Evolutionary conservation across 2,888 invertebrate genomes (phyloP).

Genomic region (Cheilosia impressa): DNA sequence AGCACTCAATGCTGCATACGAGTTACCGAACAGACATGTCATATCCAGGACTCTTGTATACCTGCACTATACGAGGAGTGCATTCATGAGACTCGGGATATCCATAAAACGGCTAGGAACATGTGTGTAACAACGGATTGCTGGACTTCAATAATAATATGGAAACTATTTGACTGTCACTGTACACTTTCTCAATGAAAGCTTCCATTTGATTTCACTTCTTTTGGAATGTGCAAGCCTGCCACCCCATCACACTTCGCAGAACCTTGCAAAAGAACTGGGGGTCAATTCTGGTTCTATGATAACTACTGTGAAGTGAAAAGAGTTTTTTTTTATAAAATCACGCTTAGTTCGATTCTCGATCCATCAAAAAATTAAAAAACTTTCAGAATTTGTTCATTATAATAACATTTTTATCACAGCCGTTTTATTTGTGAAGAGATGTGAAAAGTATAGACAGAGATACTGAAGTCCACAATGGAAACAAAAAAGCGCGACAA

Average conservation of each 20-base stretch:
- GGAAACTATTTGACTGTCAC: conserved; percentile 39
- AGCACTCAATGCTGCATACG: conserved; percentile 28
- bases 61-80: conserved; percentile 24
- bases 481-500: no score
- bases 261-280: conserved; percentile 13
- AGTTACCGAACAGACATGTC: conserved; percentile 6
- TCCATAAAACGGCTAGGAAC: not conserved
- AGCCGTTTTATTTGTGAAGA: no score
- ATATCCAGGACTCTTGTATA: not conserved
- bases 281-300: no score
- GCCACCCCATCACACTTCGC: conserved; percentile 12
- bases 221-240: conserved; percentile 10
- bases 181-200: conserved; percentile 20
- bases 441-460: no score
- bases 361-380: no score
- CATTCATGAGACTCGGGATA: not conserved
- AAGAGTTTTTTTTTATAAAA: no score
- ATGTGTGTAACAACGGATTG: conserved; percentile 34
- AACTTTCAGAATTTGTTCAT: no score
- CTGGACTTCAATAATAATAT: conserved; percentile 37
- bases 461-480: no score
- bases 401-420: no score
- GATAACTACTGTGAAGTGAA: no score
- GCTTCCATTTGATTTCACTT: not conserved
- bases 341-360: no score